Evolutionary conservation across 2,113 vertebrate species (phyloP).

Genomic region (Serinus canaria): DNA sequence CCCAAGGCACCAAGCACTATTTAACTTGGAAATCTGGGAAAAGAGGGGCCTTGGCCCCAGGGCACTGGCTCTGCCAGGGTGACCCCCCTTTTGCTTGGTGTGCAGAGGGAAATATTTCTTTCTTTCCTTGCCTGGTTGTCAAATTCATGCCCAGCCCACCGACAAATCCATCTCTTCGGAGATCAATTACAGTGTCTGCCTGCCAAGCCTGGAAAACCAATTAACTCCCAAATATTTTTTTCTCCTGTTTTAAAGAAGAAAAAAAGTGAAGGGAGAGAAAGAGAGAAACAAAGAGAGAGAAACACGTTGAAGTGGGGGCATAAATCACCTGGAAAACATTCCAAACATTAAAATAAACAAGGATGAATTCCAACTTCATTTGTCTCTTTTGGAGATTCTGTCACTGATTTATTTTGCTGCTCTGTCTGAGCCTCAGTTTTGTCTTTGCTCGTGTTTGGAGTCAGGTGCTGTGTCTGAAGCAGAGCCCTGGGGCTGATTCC

Average conservation of each 20-base stretch:
- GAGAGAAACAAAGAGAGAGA: conserved; percentile 55
- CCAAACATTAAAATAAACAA: conserved; percentile 76
- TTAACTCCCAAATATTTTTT: conserved; percentile 72
- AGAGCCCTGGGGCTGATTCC: background rate
- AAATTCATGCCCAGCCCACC: conserved; percentile 69
- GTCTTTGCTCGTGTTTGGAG: conserved; percentile 24
- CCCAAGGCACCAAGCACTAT: background rate
- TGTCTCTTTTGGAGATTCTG: conserved; percentile 66
- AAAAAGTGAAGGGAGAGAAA: background rate
- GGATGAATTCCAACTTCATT: conserved; percentile 71
- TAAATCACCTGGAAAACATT: conserved; percentile 73
- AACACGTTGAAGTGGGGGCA: conserved; percentile 23
- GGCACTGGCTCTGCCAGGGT: background rate
- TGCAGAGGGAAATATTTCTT: conserved; percentile 38
- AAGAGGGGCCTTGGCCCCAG: background rate
- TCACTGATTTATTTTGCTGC: conserved; percentile 70
- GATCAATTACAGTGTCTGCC: conserved; percentile 77
- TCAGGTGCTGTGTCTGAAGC: background rate
- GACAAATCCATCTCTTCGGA: conserved; percentile 78
- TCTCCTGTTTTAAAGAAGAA: background rate
- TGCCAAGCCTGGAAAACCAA: conserved; percentile 77
- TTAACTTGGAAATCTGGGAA: background rate
- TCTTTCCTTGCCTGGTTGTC: conserved; percentile 56
- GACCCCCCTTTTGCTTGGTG: background rate
- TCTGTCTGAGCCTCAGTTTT: conserved; percentile 44